A percentile compares a stretch with the other conserved stretches of the same genome.
Evolutionary conservation across 2,113 vertebrate species (phyloP).

Genomic region (Notarius quadriscutis): DNA sequence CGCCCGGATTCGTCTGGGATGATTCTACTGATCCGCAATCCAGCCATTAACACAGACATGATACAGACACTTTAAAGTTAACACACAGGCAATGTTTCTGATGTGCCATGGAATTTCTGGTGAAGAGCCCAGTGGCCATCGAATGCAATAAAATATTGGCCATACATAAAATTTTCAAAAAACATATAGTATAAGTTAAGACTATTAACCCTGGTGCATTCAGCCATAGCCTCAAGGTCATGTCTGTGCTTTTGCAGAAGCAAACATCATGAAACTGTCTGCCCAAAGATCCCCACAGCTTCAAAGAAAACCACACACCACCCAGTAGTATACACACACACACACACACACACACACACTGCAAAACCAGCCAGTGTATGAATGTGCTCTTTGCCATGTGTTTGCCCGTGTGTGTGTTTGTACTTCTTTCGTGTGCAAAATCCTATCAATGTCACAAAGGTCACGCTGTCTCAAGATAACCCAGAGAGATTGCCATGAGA

Average conservation of each 20-base stretch:
- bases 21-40: conserved; percentile 34
- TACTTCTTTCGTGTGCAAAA: conserved; percentile 59
- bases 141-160: conserved; percentile 10
- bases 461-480: conserved; percentile 75
- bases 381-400: conserved; percentile 12
- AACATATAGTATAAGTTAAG: conserved; percentile 14
- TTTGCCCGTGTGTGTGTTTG: conserved; percentile 21
- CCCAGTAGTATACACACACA: conserved; percentile 34
- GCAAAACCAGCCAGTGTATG: conserved; percentile 26
- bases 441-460: conserved; percentile 78
- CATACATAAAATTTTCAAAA: conserved; percentile 37
- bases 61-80: conserved; percentile 46
- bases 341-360: conserved; percentile 31
- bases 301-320: conserved; percentile 50
- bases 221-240: conserved; percentile 39
- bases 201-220: conserved; percentile 26
- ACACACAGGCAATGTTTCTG: conserved; percentile 34
- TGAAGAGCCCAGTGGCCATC: conserved; percentile 42
- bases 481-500: conserved; percentile 65
- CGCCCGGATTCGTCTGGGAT: conserved; percentile 39
- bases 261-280: conserved; percentile 54
- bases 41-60: conserved; percentile 37
- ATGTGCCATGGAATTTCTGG: conserved; percentile 45
- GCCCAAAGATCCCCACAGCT: conserved; percentile 58
- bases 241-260: conserved; percentile 52